A percentile compares a stretch with the other conserved stretches of the same genome.
phyloP scores from a whole-genome alignment of 2,888 invertebrate species.

The Parnassius smintheus region DNA sequence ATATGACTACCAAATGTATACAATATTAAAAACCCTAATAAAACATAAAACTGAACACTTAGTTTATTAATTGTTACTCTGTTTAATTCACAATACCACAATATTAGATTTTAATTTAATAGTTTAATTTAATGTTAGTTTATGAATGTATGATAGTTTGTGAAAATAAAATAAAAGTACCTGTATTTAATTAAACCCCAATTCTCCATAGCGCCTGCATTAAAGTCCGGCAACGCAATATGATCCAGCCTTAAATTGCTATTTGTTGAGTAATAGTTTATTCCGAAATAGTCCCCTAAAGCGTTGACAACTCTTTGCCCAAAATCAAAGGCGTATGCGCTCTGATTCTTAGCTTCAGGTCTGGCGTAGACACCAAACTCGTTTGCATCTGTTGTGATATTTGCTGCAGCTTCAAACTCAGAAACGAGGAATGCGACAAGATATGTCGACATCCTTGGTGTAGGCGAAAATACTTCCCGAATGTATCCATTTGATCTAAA shows the following conservation, averaged over 20 bases:
- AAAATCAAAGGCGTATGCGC: conserved; percentile 83
- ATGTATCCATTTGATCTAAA: conserved; percentile 81
- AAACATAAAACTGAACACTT: no score
- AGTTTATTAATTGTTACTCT: no score
- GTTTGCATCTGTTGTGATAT: conserved; percentile 42
- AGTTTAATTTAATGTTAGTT: no score
- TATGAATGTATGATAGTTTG: no score
- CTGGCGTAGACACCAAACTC: conserved; percentile 85
- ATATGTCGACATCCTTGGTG: conserved; percentile 90
- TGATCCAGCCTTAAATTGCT: conserved; percentile 88
- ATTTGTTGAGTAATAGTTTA: conserved; percentile 75
- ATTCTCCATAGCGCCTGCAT: conserved; percentile 94
- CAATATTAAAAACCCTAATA: no score
- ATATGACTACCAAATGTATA: no score
- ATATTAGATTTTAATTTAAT: no score
- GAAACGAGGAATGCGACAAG: conserved; percentile 91
- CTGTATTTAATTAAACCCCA: conserved; percentile 93
- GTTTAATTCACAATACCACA: no score
- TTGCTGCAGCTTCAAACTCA: conserved; percentile 79
- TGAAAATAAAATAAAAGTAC: conserved; percentile 49
- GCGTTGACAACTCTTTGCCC: conserved; percentile 74
- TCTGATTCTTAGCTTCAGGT: conserved; percentile 84
- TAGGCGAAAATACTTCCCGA: conserved; percentile 79
- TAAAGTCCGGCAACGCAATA: conserved; percentile 92
- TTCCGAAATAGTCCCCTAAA: conserved; percentile 80